Evolutionary conservation across 2,888 invertebrate species (phyloP).

Genomic region (Phymatocera aterrima): DNA sequence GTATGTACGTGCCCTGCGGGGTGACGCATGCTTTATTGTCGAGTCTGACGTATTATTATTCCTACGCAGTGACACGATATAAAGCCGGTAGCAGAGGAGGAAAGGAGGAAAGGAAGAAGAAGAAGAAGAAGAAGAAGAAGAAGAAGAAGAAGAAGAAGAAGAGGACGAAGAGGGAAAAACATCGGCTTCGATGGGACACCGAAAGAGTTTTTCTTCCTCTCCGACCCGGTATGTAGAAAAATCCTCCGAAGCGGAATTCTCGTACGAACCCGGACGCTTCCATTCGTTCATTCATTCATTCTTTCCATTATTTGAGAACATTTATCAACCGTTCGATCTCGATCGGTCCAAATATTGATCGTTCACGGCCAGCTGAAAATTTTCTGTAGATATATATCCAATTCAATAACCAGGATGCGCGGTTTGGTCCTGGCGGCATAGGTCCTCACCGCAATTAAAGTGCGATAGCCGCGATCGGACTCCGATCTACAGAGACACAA

Average conservation of each 20-base stretch:
- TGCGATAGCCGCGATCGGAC: too few species aligned
- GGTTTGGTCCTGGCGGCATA: too few species aligned
- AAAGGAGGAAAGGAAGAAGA: too few species aligned
- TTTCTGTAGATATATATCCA: too few species aligned
- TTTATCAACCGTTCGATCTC: conserved; percentile 58
- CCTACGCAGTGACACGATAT: conserved; percentile 60
- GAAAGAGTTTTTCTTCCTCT: conserved; percentile 60
- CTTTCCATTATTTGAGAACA: conserved; percentile 69
- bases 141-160: conserved; percentile 40
- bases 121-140: too few species aligned
- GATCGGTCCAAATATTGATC: conserved; percentile 65
- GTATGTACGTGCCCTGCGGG: conserved; percentile 49
- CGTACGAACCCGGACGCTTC: too few species aligned
- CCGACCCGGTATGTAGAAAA: conserved; percentile 48
- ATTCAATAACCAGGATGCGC: not conserved
- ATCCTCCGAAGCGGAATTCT: conserved; percentile 53
- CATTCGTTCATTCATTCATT: too few species aligned
- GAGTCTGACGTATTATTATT: conserved; percentile 56
- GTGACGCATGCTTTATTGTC: too few species aligned
- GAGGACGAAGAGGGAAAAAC: conserved; percentile 49
- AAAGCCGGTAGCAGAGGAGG: too few species aligned
- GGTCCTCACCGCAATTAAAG: too few species aligned
- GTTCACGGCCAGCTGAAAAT: conserved; percentile 45
- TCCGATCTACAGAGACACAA: too few species aligned
- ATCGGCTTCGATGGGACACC: conserved; percentile 56